Evolutionary conservation across 2,797 vertebrate genomes (phyloP).

Genomic region (Ctenopoma kingsleyae): DNA sequence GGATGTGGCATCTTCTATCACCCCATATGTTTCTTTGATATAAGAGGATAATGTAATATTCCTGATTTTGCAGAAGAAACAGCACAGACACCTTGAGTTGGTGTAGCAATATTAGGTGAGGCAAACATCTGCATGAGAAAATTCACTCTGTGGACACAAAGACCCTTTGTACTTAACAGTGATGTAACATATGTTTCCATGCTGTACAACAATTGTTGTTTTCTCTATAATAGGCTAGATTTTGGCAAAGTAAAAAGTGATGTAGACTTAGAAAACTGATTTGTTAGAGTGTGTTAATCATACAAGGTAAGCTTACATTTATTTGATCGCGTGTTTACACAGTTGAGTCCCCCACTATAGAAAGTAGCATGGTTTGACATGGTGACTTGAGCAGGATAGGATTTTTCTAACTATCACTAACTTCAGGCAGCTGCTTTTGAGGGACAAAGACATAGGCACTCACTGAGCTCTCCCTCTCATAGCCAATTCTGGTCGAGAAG

Average conservation of each 20-base stretch:
- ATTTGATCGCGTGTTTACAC: constrained; percentile 48
- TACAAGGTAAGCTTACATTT: constrained; percentile 35
- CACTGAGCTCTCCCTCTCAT: neutral
- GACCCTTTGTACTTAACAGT: constrained; percentile 62
- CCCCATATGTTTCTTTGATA: constrained; percentile 68
- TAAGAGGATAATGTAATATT: constrained; percentile 51
- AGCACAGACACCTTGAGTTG: constrained; percentile 43
- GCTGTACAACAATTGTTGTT: constrained; percentile 62
- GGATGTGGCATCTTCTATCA: constrained; percentile 73
- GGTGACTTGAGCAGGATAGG: constrained; percentile 18
- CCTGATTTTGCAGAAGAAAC: constrained; percentile 45
- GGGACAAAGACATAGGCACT: constrained; percentile 11
- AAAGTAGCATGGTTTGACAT: constrained; percentile 35
- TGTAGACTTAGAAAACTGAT: constrained; percentile 35
- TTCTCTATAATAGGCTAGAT: constrained; percentile 43
- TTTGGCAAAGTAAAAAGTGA: constrained; percentile 54
- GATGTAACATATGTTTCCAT: constrained; percentile 68
- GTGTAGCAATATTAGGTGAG: constrained; percentile 49
- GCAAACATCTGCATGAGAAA: constrained; percentile 65
- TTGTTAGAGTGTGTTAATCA: constrained; percentile 26
- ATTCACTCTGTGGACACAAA: constrained; percentile 67
- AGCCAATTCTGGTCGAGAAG: constrained; percentile 13
- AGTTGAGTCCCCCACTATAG: constrained; percentile 47
- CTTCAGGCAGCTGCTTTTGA: constrained; percentile 21
- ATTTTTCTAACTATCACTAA: constrained; percentile 17